A percentile compares a stretch with the other conserved stretches of the same genome.
phyloP scores from a whole-genome alignment of 1,140 invertebrate species.

The Phymorhynchus buccinoides region DNA sequence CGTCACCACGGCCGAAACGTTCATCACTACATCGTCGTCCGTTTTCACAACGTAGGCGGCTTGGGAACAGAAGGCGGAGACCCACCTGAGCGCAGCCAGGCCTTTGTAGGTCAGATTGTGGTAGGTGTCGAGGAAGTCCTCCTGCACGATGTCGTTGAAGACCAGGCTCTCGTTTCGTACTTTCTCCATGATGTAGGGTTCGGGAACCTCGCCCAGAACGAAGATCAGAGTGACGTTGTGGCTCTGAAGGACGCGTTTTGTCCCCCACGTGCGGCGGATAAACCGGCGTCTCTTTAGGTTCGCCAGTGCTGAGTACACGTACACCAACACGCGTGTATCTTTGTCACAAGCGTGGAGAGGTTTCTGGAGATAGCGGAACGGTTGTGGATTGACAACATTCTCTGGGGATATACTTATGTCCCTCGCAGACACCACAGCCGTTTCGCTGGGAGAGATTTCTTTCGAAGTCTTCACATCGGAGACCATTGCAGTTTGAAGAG shows the following conservation, averaged over 20 bases:
- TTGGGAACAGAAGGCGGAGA: constrained; percentile 78
- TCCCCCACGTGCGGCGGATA: constrained; percentile 70
- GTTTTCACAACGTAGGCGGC: constrained; percentile 76
- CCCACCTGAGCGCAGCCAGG: constrained; percentile 87
- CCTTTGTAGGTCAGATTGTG: constrained; percentile 91
- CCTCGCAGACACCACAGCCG: too few relatives aligned
- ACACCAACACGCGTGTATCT: constrained; percentile 54
- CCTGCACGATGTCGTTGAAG: constrained; percentile 84
- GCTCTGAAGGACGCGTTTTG: constrained; percentile 47
- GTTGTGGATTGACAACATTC: too few relatives aligned
- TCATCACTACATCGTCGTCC: constrained; percentile 74
- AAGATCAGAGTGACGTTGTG: constrained; percentile 76
- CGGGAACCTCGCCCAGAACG: constrained; percentile 79
- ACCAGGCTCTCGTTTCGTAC: constrained; percentile 78
- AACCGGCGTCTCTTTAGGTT: constrained; percentile 60
- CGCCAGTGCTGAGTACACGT: constrained; percentile 62
- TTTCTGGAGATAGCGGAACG: too few relatives aligned
- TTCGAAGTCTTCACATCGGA: too few relatives aligned
- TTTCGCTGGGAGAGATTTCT: too few relatives aligned
- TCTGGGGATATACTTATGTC: too few relatives aligned
- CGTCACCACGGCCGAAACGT: constrained; percentile 76
- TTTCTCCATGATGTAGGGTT: constrained; percentile 70
- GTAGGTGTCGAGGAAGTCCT: constrained; percentile 85
- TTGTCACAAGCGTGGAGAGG: too few relatives aligned
- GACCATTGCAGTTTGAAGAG: too few relatives aligned